Evolutionary conservation across 2,888 invertebrate genomes (phyloP).

Genomic region (Creontiades dilutus): DNA sequence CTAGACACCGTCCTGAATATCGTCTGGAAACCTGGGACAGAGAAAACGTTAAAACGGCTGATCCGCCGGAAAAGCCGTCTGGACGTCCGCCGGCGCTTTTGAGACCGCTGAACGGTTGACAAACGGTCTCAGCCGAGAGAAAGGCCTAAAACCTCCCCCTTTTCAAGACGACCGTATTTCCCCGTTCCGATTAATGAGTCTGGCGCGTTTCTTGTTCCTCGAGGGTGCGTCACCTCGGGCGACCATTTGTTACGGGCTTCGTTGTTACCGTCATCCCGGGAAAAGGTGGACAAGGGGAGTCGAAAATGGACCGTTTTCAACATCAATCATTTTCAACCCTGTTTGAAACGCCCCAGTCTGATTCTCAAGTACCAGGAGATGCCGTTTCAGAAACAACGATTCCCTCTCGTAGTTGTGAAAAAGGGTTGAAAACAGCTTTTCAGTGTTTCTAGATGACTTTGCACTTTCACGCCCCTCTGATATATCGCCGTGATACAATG

Average conservation of each 20-base stretch:
- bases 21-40: conserved; percentile 17
- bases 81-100: conserved; percentile 15
- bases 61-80: conserved; percentile 4
- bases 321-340: conserved; percentile 44
- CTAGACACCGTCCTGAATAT: neutral
- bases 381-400: neutral
- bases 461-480: neutral
- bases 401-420: neutral
- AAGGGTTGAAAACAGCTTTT: neutral
- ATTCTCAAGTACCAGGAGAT: neutral
- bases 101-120: neutral
- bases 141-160: neutral
- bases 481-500: too few species aligned
- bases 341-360: neutral
- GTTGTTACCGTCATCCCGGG: neutral
- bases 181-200: conserved; percentile 44
- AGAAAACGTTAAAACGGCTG: neutral
- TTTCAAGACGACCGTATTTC: neutral
- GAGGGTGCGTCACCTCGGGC: conserved; percentile 12
- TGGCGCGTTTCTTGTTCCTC: neutral
- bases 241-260: conserved; percentile 22
- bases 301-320: conserved; percentile 35
- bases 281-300: neutral
- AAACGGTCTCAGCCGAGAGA: neutral
- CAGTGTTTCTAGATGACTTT: neutral